These are phyloP conservation scores for Scaptomyza caliginosa DNA, from an alignment of 2,888 invertebrate genomes.

Conservation along the genomic window DNA sequence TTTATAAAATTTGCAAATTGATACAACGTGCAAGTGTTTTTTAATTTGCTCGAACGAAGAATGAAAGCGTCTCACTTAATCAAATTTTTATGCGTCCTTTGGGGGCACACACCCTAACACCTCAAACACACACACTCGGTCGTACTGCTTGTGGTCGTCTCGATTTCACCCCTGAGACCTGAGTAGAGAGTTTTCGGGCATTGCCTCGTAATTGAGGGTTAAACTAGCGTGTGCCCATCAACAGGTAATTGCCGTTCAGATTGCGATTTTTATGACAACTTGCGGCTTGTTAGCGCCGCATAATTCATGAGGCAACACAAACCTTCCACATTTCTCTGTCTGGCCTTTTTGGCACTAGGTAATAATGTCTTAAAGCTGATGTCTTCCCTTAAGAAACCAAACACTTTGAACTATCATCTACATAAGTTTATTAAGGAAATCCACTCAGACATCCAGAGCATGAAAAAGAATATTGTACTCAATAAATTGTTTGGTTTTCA, in stretches of 20 bases:
- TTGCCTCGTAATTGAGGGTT: slow-evolving; percentile 70
- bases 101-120: slow-evolving; percentile 54
- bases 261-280: slow-evolving; percentile 77
- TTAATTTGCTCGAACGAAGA: slow-evolving; percentile 50
- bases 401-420: too few species aligned
- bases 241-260: slow-evolving; percentile 77
- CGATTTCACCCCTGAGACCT: slow-evolving; percentile 70
- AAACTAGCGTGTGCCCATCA: slow-evolving; percentile 74
- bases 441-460: slow-evolving; percentile 8
- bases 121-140: slow-evolving; percentile 15
- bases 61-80: slow-evolving; percentile 57
- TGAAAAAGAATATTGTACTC: not conserved
- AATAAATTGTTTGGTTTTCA: slow-evolving; percentile 21
- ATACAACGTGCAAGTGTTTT: slow-evolving; percentile 76
- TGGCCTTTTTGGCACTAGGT: too few species aligned
- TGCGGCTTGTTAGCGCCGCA: slow-evolving; percentile 71
- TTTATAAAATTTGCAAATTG: slow-evolving; percentile 80
- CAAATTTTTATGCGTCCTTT: slow-evolving; percentile 79
- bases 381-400: too few species aligned
- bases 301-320: slow-evolving; percentile 61
- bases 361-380: too few species aligned
- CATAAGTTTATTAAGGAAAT: too few species aligned
- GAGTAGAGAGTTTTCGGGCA: slow-evolving; percentile 6
- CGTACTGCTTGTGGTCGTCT: slow-evolving; percentile 42
- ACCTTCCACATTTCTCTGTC: not conserved